phyloP scores from a whole-genome alignment of 2,888 invertebrate species.

The Neoascia interrupta region DNA sequence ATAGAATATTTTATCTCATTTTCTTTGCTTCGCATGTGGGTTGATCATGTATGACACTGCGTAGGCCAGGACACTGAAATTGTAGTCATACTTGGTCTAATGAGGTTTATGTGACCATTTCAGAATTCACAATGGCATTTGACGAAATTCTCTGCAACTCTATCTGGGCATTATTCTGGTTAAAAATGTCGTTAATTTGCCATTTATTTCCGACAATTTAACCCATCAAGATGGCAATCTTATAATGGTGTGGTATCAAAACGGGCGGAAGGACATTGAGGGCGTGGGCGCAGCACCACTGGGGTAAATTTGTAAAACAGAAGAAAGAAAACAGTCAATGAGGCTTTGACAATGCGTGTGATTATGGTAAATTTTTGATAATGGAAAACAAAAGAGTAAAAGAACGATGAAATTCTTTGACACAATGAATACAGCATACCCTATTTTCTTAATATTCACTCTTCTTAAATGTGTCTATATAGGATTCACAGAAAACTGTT shows the following conservation, averaged over 20 bases:
- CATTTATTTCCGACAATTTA: constrained; percentile 32
- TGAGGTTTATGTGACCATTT: neutral
- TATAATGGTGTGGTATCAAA: constrained; percentile 22
- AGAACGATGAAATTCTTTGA: constrained; percentile 15
- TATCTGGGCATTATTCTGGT: neutral
- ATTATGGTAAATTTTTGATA: constrained; percentile 22
- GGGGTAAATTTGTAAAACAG: too few species aligned
- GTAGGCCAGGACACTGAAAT: neutral
- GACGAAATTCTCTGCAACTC: too few species aligned
- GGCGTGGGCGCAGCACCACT: neutral
- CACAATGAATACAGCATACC: too few species aligned
- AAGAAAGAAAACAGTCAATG: too few species aligned
- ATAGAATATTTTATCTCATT: constrained; percentile 26
- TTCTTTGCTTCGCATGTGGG: constrained; percentile 25
- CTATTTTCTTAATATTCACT: too few species aligned
- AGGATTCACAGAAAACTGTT: too few species aligned
- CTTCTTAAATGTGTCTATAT: too few species aligned
- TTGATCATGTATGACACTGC: constrained; percentile 1
- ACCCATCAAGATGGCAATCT: constrained; percentile 39
- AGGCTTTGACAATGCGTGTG: constrained; percentile 15
- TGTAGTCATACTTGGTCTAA: neutral
- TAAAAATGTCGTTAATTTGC: constrained; percentile 35
- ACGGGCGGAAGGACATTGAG: neutral
- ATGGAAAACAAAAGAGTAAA: neutral
- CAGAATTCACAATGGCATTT: neutral